These are phyloP conservation scores for Polypedilum vanderplanki DNA, from an alignment of 1,140 invertebrate species.

Conservation along the genomic window DNA sequence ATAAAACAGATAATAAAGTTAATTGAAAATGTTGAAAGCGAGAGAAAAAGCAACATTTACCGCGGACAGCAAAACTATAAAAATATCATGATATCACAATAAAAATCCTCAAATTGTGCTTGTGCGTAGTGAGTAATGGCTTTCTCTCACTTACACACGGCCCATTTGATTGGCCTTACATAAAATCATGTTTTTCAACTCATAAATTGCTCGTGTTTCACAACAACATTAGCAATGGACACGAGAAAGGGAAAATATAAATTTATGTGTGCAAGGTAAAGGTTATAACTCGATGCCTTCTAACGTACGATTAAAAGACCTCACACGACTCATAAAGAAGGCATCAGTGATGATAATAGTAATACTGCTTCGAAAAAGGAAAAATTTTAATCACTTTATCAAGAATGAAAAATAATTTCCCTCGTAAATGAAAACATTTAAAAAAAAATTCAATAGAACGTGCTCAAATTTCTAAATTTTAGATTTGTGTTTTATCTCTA, in stretches of 20 bases:
- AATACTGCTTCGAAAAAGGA: too few species aligned
- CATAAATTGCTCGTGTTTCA: conserved; percentile 5
- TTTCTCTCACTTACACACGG: neutral
- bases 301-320: too few species aligned
- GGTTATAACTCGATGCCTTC: too few species aligned
- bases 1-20: conserved; percentile 15
- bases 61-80: neutral
- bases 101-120: neutral
- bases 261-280: too few species aligned
- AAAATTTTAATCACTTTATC: too few species aligned
- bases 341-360: too few species aligned
- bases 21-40: conserved; percentile 13
- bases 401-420: too few species aligned
- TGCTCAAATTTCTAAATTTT: neutral
- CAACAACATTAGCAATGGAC: too few species aligned
- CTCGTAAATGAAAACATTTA: neutral
- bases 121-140: neutral
- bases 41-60: neutral
- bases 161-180: neutral
- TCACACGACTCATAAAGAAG: too few species aligned
- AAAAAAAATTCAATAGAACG: neutral
- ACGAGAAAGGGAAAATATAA: too few species aligned
- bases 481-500: neutral
- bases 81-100: neutral
- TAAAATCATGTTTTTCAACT: neutral